A percentile compares a stretch with the other conserved stretches of the same genome.
These are phyloP conservation scores for Diloba caeruleocephala DNA, from an alignment of 2,888 invertebrate species.

Conservation along the genomic window DNA sequence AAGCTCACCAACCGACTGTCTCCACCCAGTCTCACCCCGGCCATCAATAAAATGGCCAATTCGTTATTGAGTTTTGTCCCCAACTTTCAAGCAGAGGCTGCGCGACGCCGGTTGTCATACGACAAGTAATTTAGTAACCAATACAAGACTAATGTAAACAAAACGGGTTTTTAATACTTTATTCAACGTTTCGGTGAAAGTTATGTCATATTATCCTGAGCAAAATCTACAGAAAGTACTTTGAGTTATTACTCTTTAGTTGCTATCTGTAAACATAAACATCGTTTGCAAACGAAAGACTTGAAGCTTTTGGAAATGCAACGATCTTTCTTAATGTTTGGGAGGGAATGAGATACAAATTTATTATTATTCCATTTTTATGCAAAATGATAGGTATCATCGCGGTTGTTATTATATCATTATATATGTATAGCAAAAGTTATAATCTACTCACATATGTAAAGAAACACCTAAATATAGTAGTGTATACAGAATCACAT, in stretches of 20 bases:
- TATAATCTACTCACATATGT: slow-evolving; percentile 85
- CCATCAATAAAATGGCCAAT: slow-evolving; percentile 90
- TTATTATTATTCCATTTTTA: slow-evolving; percentile 75
- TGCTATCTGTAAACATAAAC: slow-evolving; percentile 73
- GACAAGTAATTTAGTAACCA: slow-evolving; percentile 80
- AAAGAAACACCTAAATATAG: slow-evolving; percentile 85
- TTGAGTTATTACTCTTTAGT: slow-evolving; percentile 66
- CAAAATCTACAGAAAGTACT: slow-evolving; percentile 75
- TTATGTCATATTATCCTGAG: slow-evolving; percentile 84
- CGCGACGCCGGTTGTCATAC: slow-evolving; percentile 86
- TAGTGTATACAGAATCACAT: slow-evolving; percentile 86
- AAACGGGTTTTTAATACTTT: slow-evolving; percentile 70
- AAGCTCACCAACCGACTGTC: slow-evolving; percentile 83
- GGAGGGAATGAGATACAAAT: slow-evolving; percentile 74
- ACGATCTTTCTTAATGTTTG: slow-evolving; percentile 69
- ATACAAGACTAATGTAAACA: slow-evolving; percentile 82
- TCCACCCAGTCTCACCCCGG: slow-evolving; percentile 87
- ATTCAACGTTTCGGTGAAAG: slow-evolving; percentile 78
- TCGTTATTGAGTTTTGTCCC: slow-evolving; percentile 88
- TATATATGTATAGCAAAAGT: slow-evolving; percentile 78
- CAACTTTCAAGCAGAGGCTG: slow-evolving; percentile 83
- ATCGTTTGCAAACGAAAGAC: slow-evolving; percentile 63
- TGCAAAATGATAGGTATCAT: slow-evolving; percentile 79
- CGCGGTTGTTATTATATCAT: slow-evolving; percentile 74
- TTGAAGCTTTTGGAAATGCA: slow-evolving; percentile 70